phyloP scores from a whole-genome alignment of 2,888 invertebrate species.

The Ophraella communa region DNA sequence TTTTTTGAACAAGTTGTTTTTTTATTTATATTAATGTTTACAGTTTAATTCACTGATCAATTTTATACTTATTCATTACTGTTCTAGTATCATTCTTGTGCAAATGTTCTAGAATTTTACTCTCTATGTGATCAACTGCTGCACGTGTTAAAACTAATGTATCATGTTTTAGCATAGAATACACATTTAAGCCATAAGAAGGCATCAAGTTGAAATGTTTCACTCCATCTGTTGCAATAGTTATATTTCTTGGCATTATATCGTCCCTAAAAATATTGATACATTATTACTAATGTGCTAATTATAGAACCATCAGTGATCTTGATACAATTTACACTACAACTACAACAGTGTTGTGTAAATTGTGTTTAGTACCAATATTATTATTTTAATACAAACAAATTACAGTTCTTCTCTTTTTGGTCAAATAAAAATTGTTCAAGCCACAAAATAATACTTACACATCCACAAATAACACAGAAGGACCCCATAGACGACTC shows the following conservation, averaged over 20 bases:
- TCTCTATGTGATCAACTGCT: slow-evolving; percentile 86
- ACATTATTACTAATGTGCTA: neutral
- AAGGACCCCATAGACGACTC: slow-evolving; percentile 92
- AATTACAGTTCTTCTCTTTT: too few species aligned
- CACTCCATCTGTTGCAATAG: slow-evolving; percentile 78
- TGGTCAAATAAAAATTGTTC: too few species aligned
- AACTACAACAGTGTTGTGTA: too few species aligned
- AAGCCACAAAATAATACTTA: slow-evolving; percentile 62
- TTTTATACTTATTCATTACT: slow-evolving; percentile 63
- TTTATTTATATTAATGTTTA: too few species aligned
- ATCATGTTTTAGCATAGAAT: slow-evolving; percentile 95
- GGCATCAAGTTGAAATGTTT: slow-evolving; percentile 93
- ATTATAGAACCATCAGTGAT: too few species aligned
- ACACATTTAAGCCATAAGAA: slow-evolving; percentile 92
- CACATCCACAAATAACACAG: slow-evolving; percentile 92
- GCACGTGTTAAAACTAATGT: slow-evolving; percentile 86
- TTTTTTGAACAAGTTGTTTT: too few species aligned
- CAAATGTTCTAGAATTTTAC: slow-evolving; percentile 73
- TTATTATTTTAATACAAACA: too few species aligned
- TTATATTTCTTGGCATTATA: slow-evolving; percentile 86
- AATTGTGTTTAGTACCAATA: too few species aligned
- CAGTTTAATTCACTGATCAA: slow-evolving; percentile 61
- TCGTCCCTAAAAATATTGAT: slow-evolving; percentile 71
- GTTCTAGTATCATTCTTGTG: slow-evolving; percentile 65
- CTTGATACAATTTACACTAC: too few species aligned